Base-by-base conservation (phyloP, 2,797 vertebrate genomes). In the Orientallactaga sibirica region DNA sequence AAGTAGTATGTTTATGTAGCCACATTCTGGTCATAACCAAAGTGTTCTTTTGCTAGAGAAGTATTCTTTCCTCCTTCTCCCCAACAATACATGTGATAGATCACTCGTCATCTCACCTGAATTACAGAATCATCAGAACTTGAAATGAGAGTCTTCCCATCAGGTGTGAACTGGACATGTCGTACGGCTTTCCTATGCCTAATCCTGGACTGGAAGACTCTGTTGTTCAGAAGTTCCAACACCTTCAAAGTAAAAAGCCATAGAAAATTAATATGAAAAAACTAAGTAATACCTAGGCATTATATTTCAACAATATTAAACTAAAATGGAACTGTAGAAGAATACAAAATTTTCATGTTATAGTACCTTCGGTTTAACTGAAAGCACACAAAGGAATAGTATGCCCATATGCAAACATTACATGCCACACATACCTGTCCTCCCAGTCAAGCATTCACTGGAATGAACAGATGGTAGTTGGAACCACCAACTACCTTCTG, bases 51-150 rank as follows among this genome's bases (percentile, higher is more conserved):
- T 43, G 25, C 5, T 19, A 12, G 3, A 37, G 62, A 0, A 70
- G 33, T 58, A 11, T 64, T 88, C 81, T 20, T 74, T 27, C 84
- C 66, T 16, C 67, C 33, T 22, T n/a, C 33, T 73, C 68, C 19
- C 75, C 48, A 77, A 70, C 4, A 64, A 68, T 37, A 25, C 7
- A 24, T 62, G 25, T n/a, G 10, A 25, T 64, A 86, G n/a, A 25
- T 64, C 55, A 75, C 29, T 61, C 43, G 33, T 71, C 15, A 5
- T 92, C 97, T 97, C 94, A 99, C 99, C 98, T 99, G 98, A 96
- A 99, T 97, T 81, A 98, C 98, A 85, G 99, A 96, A 88, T 99
- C 99, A 96, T 99, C 99, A 1, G 99, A 99, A 92, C 99, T 99
- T 37, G 98, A 99, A 98, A 99, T 97, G 7, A 99, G 98, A 0